Evolutionary conservation across 2,888 invertebrate genomes (phyloP), one percentile per base, ranked within the genome.

Genomic region (Therioaphis trifolii): DNA sequence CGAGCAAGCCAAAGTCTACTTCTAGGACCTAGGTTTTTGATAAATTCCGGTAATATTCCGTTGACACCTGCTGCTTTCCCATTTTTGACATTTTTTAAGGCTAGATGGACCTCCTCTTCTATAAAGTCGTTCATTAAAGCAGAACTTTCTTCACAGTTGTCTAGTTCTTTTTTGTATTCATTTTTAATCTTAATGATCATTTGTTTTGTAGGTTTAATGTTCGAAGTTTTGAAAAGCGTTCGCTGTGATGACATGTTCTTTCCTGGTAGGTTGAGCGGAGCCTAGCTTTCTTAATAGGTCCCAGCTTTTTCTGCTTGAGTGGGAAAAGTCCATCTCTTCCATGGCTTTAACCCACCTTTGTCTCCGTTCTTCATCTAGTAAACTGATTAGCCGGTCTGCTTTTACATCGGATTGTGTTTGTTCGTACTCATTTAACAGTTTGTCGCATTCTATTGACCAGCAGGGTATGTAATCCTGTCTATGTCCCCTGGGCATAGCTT

Each of bases 51-150:
- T 66, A 52, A 14, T 35, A 77, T 77, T 77, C 63, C 63, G 68
- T 66, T 66, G 27, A 46, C n/a, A 27, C 77, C 77, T 49, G 77
- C 66, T 4, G 43, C 43, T 77, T 77, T n/a, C n/a, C n/a, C n/a
- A n/a, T n/a, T n/a, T n/a, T n/a, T n/a, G n/a, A n/a, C n/a, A n/a
- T n/a, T n/a, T 68, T 68, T 49, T 68, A 77, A 46, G 63, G 46
- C 27, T 0, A 66, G 2, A 46, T 55, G 29, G 3, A 77, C 68
- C 35, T 77, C 46, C n/a, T 63, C n/a, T 63, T 74, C 74, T 40
- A 43, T 76, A 61, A 76, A 76, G 43, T 61, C 75, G 18, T 76
- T 61, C 75, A 76, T 76, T 76, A 76, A 43, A 76, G 75, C 27
- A 76, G 61, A 76, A 18, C 27, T 58, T 43, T 76, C 61, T 61